Evolutionary conservation across 2,888 invertebrate species (phyloP), one percentile per base, ranked within the genome.

Genomic region (Buathra laborator): DNA sequence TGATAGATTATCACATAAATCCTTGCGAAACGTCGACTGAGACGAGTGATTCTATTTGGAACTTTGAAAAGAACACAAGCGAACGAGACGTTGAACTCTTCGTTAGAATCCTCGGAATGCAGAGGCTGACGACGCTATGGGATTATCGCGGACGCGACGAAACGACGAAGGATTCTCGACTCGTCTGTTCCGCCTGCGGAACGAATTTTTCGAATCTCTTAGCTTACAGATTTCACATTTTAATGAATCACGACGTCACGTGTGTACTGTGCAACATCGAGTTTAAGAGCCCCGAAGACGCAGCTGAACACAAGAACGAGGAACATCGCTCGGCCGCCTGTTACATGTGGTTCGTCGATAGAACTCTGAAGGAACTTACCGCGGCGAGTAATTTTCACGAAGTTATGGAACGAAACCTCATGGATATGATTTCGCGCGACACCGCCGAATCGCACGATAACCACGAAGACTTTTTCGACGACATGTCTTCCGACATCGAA

Each of bases 321-420:
- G 83, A 87, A 44, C 91, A 91, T 78, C 87, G 86, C 2, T 90
- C 90, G 0, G 81, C 84, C 3, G 87, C 87, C 0, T 87, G 88
- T 53, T 91, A 91, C 74, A 83, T 91, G 2, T 91, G 90, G 90
- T 90, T 89, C 68, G 88, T 87, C 6, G 88, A 89, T 51, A 80
- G 87, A 19, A 83, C 88, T 0, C 78, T 89, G 0, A 81, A 59
- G 9, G 88, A 88, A 12, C 84, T 89, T 2, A 83, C 62, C 2
- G 74, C 77, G 24, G 46, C 79, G 5, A 79, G 77, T 14, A 84
- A 86, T 56, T 86, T 86, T 29, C 10, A 53, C 0, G 53, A 81
- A 10, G 64, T 79, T 9, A 70, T 84, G 6, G 86, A 85, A 14
- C 32, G 53, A 24, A 76, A 56, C 2, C 81, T 87, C 51, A 75